These are phyloP conservation scores for Hypsopygia costalis DNA, from an alignment of 2,888 invertebrate species.

Conservation along the genomic window DNA sequence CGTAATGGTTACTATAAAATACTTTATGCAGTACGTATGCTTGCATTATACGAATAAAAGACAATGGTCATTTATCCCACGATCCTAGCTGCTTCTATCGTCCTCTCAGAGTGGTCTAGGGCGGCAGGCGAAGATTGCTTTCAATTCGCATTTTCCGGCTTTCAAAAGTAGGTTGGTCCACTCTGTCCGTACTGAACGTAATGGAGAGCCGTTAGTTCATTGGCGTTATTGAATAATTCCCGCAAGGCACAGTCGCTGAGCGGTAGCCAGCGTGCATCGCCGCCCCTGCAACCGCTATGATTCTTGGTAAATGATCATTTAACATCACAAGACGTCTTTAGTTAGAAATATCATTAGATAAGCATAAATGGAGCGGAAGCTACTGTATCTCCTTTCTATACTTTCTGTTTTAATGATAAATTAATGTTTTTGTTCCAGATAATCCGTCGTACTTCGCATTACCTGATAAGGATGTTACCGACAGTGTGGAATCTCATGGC, in stretches of 20 bases:
- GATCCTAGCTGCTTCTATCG: constrained; percentile 14
- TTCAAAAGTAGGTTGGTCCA: constrained; percentile 71
- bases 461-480: constrained; percentile 72
- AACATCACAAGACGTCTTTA: constrained; percentile 10
- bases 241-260: constrained; percentile 43
- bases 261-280: constrained; percentile 35
- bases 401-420: no score
- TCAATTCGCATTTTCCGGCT: constrained; percentile 78
- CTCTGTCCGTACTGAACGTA: constrained; percentile 58
- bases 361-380: background rate
- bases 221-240: constrained; percentile 78
- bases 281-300: constrained; percentile 28
- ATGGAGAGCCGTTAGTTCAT: constrained; percentile 75
- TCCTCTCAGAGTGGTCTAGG: constrained; percentile 32
- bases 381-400: background rate
- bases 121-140: constrained; percentile 69
- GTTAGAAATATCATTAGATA: constrained; percentile 1
- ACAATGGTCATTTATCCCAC: constrained; percentile 7
- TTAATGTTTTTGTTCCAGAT: constrained; percentile 77
- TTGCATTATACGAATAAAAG: no score
- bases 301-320: constrained; percentile 38
- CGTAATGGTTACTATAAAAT: no score
- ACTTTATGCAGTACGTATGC: no score
- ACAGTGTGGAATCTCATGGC: constrained; percentile 41
- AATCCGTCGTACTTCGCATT: constrained; percentile 90